Evolutionary conservation across 2,888 invertebrate species (phyloP).

Genomic region (Agrilus mali): DNA sequence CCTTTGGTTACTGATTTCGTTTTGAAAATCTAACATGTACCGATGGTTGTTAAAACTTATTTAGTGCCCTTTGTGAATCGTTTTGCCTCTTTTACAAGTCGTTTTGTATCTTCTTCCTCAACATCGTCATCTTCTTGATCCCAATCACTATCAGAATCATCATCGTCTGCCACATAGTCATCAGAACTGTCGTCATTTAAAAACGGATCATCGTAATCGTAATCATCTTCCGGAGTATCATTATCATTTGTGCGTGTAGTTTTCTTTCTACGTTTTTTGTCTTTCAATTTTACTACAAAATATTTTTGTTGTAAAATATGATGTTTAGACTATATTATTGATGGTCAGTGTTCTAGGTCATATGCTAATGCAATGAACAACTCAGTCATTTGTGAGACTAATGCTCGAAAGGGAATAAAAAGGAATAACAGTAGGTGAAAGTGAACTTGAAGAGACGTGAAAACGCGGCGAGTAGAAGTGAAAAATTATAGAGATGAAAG

Average conservation of each 20-base stretch:
- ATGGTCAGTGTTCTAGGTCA: no score
- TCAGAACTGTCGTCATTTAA: conserved; percentile 13
- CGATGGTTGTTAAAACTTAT: background rate
- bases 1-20: no score
- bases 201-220: conserved; percentile 17
- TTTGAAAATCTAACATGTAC: background rate
- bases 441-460: no score
- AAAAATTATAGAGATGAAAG: no score
- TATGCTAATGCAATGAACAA: no score
- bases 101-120: conserved; percentile 9
- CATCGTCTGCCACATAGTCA: conserved; percentile 10
- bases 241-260: conserved; percentile 1
- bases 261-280: conserved; percentile 2
- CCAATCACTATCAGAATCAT: conserved; percentile 7
- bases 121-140: conserved; percentile 7
- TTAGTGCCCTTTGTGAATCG: conserved; percentile 11
- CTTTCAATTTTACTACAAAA: no score
- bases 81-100: conserved; percentile 14
- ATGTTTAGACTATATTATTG: no score
- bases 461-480: no score
- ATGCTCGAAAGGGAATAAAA: no score
- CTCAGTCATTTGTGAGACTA: no score
- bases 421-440: no score
- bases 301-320: no score
- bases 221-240: conserved; percentile 15